Conservation (phyloP, 2,888 invertebrate genomes). For the Phaedon cochleariae region DNA sequence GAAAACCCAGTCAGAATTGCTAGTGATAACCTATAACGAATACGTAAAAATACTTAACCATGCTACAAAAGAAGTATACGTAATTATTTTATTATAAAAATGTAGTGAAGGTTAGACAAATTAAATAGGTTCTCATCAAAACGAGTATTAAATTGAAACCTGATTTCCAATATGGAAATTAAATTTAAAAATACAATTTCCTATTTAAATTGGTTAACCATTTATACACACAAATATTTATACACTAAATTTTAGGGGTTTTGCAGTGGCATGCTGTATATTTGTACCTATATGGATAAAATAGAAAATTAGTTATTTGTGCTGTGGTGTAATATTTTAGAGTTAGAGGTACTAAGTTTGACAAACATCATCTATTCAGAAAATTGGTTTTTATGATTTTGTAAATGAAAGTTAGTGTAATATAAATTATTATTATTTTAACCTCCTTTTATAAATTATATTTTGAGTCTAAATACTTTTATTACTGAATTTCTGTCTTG, state of each 20-base stretch:
- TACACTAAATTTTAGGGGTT: slow-evolving; percentile 56
- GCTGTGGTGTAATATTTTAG: slow-evolving; percentile 65
- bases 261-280: slow-evolving; percentile 62
- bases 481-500: slow-evolving; percentile 61
- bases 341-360: slow-evolving; percentile 59
- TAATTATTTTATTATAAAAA: slow-evolving; percentile 56
- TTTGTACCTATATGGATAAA: slow-evolving; percentile 64
- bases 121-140: slow-evolving; percentile 48
- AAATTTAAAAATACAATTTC: slow-evolving; percentile 33
- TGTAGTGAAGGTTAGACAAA: slow-evolving; percentile 51
- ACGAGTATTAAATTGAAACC: slow-evolving; percentile 23
- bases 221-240: slow-evolving; percentile 51
- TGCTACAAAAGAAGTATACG: slow-evolving; percentile 62
- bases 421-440: slow-evolving; percentile 56
- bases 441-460: slow-evolving; percentile 54
- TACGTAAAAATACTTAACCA: slow-evolving; percentile 55
- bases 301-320: slow-evolving; percentile 63
- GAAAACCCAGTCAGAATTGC: slow-evolving; percentile 45
- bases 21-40: slow-evolving; percentile 58
- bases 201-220: slow-evolving; percentile 54
- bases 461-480: slow-evolving; percentile 56
- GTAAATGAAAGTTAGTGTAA: slow-evolving; percentile 54
- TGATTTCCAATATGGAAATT: background rate
- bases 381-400: slow-evolving; percentile 50
- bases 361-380: slow-evolving; percentile 46